These are phyloP conservation scores for Brachylomia viminalis DNA, from an alignment of 2,888 invertebrate genomes.

Conservation along the genomic window DNA sequence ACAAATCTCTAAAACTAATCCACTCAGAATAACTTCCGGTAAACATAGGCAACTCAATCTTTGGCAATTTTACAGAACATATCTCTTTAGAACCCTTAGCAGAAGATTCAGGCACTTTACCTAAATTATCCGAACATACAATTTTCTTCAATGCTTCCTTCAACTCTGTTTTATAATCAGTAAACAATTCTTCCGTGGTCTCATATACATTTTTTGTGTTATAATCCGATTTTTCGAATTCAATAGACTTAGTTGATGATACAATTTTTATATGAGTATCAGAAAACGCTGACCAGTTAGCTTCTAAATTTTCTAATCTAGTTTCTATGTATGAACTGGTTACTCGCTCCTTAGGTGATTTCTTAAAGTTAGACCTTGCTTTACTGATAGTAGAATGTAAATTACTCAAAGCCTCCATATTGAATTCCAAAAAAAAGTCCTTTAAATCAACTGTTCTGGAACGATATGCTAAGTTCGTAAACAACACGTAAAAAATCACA, in stretches of 20 bases:
- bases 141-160: conserved; percentile 18
- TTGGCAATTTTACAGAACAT: conserved; percentile 20
- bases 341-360: conserved; percentile 10
- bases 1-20: conserved; percentile 24
- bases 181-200: conserved; percentile 20
- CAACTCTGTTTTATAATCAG: conserved; percentile 17
- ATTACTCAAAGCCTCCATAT: background rate
- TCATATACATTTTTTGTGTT: conserved; percentile 11
- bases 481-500: background rate
- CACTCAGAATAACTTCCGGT: conserved; percentile 21
- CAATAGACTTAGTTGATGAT: background rate
- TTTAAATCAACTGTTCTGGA: background rate
- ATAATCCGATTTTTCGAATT: conserved; percentile 16
- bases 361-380: conserved; percentile 14
- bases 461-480: background rate
- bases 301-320: conserved; percentile 18
- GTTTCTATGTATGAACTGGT: conserved; percentile 16
- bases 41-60: conserved; percentile 19
- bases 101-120: conserved; percentile 4
- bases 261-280: conserved; percentile 10
- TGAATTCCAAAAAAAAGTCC: background rate
- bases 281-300: conserved; percentile 9
- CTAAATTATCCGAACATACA: conserved; percentile 3
- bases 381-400: conserved; percentile 6
- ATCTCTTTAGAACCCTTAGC: conserved; percentile 9